A percentile compares a stretch with the other conserved stretches of the same genome.
Conservation (phyloP, 2,797 vertebrate genomes). For the Leucoraja ocellata region DNA sequence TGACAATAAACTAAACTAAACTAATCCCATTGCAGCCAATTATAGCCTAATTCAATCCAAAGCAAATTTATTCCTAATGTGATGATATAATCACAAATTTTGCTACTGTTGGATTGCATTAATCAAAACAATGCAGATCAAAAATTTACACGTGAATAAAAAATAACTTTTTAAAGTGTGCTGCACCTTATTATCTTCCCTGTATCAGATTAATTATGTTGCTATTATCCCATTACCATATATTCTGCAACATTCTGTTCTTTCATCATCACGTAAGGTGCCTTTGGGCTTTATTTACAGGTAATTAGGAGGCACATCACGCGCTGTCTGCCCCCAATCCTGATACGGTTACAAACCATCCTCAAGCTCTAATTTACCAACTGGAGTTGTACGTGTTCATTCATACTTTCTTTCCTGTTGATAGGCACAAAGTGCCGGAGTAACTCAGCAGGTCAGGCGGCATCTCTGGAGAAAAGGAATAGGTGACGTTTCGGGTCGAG, state of each 20-base stretch:
- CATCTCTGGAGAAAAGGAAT: too few species aligned
- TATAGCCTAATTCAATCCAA: background rate
- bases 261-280: background rate
- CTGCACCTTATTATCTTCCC: background rate
- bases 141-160: constrained; percentile 3
- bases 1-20: too few species aligned
- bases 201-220: background rate
- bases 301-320: background rate
- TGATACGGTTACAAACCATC: background rate
- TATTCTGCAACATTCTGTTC: background rate
- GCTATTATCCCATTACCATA: background rate
- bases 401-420: background rate
- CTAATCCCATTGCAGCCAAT: background rate
- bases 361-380: background rate
- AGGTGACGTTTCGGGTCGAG: too few species aligned
- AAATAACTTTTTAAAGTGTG: background rate
- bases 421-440: too few species aligned
- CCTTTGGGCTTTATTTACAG: background rate
- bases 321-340: background rate
- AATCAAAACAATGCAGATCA: constrained; percentile 32
- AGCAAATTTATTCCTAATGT: constrained; percentile 6
- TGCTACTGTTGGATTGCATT: constrained; percentile 1
- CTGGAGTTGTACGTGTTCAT: background rate
- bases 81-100: constrained; percentile 8
- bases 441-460: too few species aligned